A percentile compares a stretch with the other conserved stretches of the same genome.
Evolutionary conservation across 2,888 invertebrate genomes (phyloP).

Genomic region (Gymnosoma rotundatum): DNA sequence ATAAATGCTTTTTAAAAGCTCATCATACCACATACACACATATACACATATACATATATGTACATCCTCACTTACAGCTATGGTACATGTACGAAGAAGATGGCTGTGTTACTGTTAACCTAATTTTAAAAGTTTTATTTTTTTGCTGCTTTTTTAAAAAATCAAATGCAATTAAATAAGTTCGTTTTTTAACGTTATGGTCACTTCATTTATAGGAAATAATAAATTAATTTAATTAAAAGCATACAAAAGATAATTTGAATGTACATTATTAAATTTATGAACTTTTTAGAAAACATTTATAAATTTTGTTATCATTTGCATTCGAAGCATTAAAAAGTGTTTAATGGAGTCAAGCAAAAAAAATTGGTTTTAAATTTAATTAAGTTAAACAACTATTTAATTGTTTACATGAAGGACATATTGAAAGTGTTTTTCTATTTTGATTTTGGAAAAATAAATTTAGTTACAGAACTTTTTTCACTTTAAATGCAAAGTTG

Average conservation of each 20-base stretch:
- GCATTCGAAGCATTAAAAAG: not conserved
- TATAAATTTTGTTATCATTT: constrained; percentile 14
- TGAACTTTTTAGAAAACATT: not conserved
- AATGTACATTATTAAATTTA: constrained; percentile 11
- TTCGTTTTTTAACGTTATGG: constrained; percentile 2
- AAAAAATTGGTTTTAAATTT: not conserved
- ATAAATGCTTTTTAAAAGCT: not conserved
- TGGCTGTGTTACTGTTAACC: constrained; percentile 15
- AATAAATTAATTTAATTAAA: constrained; percentile 45
- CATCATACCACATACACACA: not conserved
- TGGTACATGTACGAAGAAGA: not conserved
- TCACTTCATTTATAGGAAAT: constrained; percentile 1
- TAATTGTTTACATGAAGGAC: constrained; percentile 6
- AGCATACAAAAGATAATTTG: constrained; percentile 35
- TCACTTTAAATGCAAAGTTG: no score
- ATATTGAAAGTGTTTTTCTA: not conserved
- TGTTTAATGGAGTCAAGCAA: not conserved
- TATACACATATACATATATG: not conserved
- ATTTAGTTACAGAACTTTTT: no score
- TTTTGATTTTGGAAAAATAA: no score
- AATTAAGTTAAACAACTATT: constrained; percentile 22
- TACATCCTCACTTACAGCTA: not conserved
- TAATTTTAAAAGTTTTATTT: constrained; percentile 20
- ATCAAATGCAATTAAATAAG: constrained; percentile 18
- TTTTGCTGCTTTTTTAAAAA: not conserved